These are phyloP conservation scores for Rattus rattus DNA, from an alignment of 2,113 vertebrate genomes.

Conservation along the genomic window DNA sequence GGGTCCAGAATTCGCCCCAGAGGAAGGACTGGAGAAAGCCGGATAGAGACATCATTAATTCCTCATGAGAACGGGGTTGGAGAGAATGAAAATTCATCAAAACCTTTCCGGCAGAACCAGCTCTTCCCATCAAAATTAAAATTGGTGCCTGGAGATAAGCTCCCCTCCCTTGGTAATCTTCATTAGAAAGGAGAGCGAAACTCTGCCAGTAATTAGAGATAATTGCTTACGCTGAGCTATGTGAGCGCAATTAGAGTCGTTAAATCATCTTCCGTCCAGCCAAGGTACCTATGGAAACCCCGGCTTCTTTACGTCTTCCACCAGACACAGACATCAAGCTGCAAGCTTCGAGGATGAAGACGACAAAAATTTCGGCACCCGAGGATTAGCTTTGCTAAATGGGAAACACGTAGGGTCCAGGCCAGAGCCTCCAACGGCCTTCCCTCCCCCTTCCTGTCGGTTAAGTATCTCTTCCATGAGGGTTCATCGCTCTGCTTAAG, in stretches of 20 bases:
- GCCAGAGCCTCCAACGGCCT: not conserved
- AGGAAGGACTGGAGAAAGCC: not conserved
- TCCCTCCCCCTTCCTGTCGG: constrained; percentile 5
- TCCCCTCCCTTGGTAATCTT: not conserved
- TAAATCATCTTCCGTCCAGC: constrained; percentile 21
- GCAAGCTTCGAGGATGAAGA: not conserved
- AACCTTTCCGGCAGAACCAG: constrained; percentile 42
- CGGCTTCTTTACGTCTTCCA: not conserved
- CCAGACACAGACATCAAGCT: not conserved
- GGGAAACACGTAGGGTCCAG: not conserved
- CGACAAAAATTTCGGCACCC: not conserved
- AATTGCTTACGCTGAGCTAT: constrained; percentile 15
- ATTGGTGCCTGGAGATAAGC: not conserved
- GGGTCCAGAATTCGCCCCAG: not conserved
- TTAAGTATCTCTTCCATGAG: constrained; percentile 1
- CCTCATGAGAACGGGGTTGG: not conserved
- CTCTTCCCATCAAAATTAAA: constrained; percentile 51
- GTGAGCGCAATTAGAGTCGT: not conserved
- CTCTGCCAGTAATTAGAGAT: constrained; percentile 8
- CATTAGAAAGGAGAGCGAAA: constrained; percentile 56
- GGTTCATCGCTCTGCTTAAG: not conserved
- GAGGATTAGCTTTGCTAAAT: not conserved
- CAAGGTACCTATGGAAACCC: not conserved
- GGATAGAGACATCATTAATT: not conserved
- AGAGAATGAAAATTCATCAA: constrained; percentile 23